phyloP scores from a whole-genome alignment of 2,113 vertebrate genomes.

The Platanista minor region DNA sequence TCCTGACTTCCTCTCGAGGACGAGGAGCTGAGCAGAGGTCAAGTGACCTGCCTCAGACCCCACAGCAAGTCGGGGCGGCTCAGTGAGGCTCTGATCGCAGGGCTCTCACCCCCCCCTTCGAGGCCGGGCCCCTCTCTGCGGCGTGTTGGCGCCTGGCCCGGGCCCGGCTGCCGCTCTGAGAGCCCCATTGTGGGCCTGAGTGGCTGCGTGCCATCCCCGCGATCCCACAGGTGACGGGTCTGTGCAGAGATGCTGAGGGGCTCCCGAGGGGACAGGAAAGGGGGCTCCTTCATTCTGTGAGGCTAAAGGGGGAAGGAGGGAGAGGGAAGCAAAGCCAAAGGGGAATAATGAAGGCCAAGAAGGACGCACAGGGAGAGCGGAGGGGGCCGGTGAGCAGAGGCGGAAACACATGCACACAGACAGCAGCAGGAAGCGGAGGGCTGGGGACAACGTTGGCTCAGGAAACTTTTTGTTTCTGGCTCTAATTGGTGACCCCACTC shows the following conservation, averaged over 20 bases:
- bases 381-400: neutral
- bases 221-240: constrained; percentile 71
- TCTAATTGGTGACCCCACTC: constrained; percentile 74
- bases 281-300: constrained; percentile 50
- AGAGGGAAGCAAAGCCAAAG: constrained; percentile 48
- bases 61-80: constrained; percentile 59
- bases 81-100: constrained; percentile 41
- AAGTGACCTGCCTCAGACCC: constrained; percentile 72
- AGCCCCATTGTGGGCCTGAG: constrained; percentile 68
- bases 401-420: neutral
- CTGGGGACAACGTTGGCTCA: constrained; percentile 33
- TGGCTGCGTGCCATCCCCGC: constrained; percentile 67
- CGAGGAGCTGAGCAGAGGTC: constrained; percentile 64
- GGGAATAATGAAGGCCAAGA: constrained; percentile 49
- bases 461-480: constrained; percentile 65
- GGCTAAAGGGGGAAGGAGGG: neutral
- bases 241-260: constrained; percentile 40
- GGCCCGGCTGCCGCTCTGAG: constrained; percentile 62
- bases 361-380: neutral
- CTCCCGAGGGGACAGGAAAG: constrained; percentile 63
- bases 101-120: constrained; percentile 18
- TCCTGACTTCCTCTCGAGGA: constrained; percentile 58
- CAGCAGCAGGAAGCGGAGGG: constrained; percentile 53
- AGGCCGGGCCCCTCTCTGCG: constrained; percentile 59
- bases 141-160: constrained; percentile 61